Base-by-base conservation (phyloP, 2,797 vertebrate genomes). In the Etheostoma nigrum region DNA sequence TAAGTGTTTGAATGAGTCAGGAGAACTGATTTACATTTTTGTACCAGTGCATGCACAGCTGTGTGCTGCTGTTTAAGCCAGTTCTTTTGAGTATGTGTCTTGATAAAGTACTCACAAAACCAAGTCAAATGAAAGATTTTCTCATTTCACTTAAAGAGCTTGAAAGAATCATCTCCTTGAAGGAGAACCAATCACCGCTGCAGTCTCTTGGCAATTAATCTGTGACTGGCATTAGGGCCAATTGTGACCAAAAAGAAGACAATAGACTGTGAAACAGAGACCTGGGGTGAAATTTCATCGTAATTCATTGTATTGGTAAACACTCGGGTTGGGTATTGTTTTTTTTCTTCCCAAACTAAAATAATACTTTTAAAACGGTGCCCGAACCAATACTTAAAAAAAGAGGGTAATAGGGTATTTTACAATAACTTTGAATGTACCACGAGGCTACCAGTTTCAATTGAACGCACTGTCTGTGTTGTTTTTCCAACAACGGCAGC, bases 61-160 rank as follows among this genome's bases (percentile, higher is more conserved):
- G 81, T 66, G 63, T 53, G n/a, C 44, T 10, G 51, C 58, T n/a
- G 44, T 77, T 68, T 60, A 15, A 84, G 64, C 55, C 53, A 80
- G 30, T 57, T 66, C 67, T 51, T 81, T 45, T 82, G 67, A 79
- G 33, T 69, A 54, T 77, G 65, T 30, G 63, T 84, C 64, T 85
- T 57, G 76, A 73, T 80, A 42, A 69, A 67, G 87, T 79, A 76
- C 81, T 77, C 72, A 66, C 23, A 82, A 78, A 85, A 86, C 84
- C 76, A 85, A 85, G 72, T 79, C 66, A 83, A 87, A 77, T 86
- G 68, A 90, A 88, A 84, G 68, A 81, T 81, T 75, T 79, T 78
- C 59, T 86, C 64, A 67, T 86, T 86, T 82, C 42, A 47, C 63
- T 83, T 58, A 79, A 73, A 83, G 72, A 76, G 68, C 54, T 53